Conservation (phyloP, 2,888 invertebrate genomes). For the Monopis laevigella region DNA sequence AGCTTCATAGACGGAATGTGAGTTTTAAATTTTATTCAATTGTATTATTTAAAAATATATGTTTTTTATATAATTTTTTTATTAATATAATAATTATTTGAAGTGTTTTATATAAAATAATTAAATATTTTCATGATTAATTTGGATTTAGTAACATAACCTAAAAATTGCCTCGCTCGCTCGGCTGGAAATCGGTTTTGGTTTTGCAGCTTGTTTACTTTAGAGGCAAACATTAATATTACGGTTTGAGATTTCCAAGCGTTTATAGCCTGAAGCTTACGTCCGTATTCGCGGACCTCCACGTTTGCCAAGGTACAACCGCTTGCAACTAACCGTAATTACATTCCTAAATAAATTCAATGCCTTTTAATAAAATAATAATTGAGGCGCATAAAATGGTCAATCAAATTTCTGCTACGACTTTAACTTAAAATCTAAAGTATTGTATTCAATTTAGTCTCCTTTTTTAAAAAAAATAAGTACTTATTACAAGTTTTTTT, state of each 20-base stretch:
- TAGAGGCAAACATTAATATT: not conserved
- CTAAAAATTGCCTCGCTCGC: conserved; percentile 14
- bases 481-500: no score
- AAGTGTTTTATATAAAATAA: not conserved
- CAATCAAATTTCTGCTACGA: no score
- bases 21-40: conserved; percentile 31
- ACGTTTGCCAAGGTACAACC: conserved; percentile 12
- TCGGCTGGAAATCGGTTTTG: not conserved
- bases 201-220: not conserved
- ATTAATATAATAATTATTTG: not conserved
- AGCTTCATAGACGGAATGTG: conserved; percentile 33
- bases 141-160: conserved; percentile 33
- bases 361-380: no score
- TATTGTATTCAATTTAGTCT: no score
- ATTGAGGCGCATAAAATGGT: no score
- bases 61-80: no score
- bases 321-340: conserved; percentile 36
- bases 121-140: conserved; percentile 25
- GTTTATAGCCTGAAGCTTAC: conserved; percentile 23
- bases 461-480: no score
- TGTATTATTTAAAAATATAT: not conserved
- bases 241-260: conserved; percentile 33
- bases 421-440: no score
- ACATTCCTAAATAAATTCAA: no score
- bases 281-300: no score